Evolutionary conservation across 1,140 invertebrate species (phyloP).

Genomic region (Drosophila kepulauana): DNA sequence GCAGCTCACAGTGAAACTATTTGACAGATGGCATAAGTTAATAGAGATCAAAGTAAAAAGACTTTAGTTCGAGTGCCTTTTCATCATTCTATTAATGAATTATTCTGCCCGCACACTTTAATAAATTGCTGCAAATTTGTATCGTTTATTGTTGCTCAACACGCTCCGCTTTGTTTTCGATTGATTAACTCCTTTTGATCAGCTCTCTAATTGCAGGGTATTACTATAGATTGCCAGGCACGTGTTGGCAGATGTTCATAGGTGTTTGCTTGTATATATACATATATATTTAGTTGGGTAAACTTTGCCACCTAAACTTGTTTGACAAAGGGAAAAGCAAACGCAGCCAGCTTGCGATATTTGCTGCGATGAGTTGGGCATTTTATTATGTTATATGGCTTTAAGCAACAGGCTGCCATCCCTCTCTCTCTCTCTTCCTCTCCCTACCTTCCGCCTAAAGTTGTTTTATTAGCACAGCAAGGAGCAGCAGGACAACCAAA

Average conservation of each 20-base stretch:
- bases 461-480: conserved; percentile 51
- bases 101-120: neutral
- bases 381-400: conserved; percentile 44
- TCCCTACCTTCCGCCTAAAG: conserved; percentile 6
- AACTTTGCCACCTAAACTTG: conserved; percentile 25
- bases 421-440: neutral
- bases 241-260: conserved; percentile 27
- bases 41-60: neutral
- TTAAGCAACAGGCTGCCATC: conserved; percentile 47
- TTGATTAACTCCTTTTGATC: too few species aligned
- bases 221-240: conserved; percentile 3
- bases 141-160: too few species aligned
- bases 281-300: conserved; percentile 35
- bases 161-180: too few species aligned
- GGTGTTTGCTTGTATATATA: conserved; percentile 1
- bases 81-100: neutral
- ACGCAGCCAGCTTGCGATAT: conserved; percentile 43
- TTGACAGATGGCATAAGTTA: neutral
- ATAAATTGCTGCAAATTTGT: neutral
- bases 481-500: conserved; percentile 45
- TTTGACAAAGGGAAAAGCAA: conserved; percentile 37
- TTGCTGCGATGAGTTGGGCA: conserved; percentile 44
- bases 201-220: neutral
- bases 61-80: neutral
- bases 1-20: conserved; percentile 4